Percentiles rank a stretch among this genome's conserved stretches.
These are phyloP conservation scores for Oscheius sp. DNA, from an alignment of 1,140 invertebrate species.

Conservation along the genomic window DNA sequence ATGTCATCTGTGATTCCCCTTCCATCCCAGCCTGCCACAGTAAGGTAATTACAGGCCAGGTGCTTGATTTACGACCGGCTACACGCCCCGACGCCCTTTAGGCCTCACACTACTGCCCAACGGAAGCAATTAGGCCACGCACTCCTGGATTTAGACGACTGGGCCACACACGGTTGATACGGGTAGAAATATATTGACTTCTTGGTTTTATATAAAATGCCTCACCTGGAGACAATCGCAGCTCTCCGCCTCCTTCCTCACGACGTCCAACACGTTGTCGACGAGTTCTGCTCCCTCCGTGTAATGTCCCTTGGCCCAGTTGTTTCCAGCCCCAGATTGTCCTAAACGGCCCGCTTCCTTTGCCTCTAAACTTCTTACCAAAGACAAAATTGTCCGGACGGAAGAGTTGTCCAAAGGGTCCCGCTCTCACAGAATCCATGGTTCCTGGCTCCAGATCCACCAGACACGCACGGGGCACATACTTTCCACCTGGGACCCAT, in stretches of 20 bases:
- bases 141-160: no score
- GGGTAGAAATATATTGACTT: no score
- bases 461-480: constrained; percentile 83
- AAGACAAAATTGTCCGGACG: constrained; percentile 85
- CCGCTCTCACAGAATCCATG: constrained; percentile 83
- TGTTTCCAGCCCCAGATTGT: constrained; percentile 78
- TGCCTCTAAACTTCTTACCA: constrained; percentile 54
- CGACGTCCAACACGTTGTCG: constrained; percentile 79
- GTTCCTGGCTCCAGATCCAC: constrained; percentile 89
- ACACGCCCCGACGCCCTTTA: no score
- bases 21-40: no score
- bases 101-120: no score
- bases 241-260: constrained; percentile 81
- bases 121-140: no score
- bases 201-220: neutral
- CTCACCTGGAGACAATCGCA: constrained; percentile 66
- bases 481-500: constrained; percentile 71
- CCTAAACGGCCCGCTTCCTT: constrained; percentile 59
- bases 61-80: no score
- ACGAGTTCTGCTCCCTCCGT: constrained; percentile 87
- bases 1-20: no score
- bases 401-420: constrained; percentile 78
- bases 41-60: no score
- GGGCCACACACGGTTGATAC: no score
- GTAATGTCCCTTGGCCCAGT: constrained; percentile 88